Evolutionary conservation across 1,140 invertebrate species (phyloP), one percentile per base, ranked within the genome.

Genomic region (Amphibalanus amphitrite): DNA sequence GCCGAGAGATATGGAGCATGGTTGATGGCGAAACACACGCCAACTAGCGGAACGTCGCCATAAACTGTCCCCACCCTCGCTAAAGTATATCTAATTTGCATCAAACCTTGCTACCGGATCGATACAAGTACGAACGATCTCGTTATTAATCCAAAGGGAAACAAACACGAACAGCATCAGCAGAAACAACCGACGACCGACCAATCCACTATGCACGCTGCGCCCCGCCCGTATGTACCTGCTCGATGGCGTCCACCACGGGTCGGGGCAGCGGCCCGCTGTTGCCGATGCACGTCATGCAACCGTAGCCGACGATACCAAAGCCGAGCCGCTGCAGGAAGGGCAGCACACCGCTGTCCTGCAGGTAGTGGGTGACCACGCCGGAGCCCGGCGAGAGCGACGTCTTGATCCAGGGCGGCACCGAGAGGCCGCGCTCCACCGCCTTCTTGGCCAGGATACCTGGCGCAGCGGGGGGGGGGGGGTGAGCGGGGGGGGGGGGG

Each of bases 261-360:
- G 89, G 84, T 72, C 97, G 93, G 71, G 92, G 90, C 13, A 99
- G 85, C 0, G 94, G 94, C 17, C 96, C 96, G 69, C 90, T 93
- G 81, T 98, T 98, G 15, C 97, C 97, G 75, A 98, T 99, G 69
- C 75, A 76, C 0, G 95, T 98, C 95, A 97, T 98, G 81, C 96
- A 98, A 0, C 96, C 86, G 72, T 33, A 70, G 70, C 29, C 70
- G 33, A 70, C 30, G 29, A 65, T 29, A 17, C 70, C 70, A 20
- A 38, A 38, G 64, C 59, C 30, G 33, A 70, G 70, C 59, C 69
- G 70, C 13, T 67, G 84, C 0, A 82, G 78, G 80, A n/a, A 78
- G 77, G 15, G 81, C 79, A 30, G 84, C 79, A 98, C 93, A 6
- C 82, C 82, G 74, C 79, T 81, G 69, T 82, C 78, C 65, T 82